phyloP scores from a whole-genome alignment of 2,888 invertebrate genomes.

The Rhamnusium bicolor region DNA sequence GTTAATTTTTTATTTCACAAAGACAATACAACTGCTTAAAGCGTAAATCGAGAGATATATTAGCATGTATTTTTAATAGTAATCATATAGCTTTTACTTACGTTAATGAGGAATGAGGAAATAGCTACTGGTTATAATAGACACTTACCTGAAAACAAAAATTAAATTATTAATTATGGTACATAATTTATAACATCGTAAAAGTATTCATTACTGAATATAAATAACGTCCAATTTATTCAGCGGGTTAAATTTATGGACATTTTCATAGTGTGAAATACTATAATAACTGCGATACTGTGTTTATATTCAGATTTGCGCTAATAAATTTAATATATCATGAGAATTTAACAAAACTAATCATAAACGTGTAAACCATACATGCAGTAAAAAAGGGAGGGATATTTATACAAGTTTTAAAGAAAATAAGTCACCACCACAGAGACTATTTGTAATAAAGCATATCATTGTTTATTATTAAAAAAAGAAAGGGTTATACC shows the following conservation, averaged over 20 bases:
- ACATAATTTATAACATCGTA: slow-evolving; percentile 1
- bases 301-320: background rate
- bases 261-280: background rate
- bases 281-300: background rate
- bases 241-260: background rate
- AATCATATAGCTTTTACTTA: slow-evolving; percentile 12
- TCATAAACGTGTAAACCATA: too few species aligned
- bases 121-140: background rate
- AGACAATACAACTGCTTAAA: background rate
- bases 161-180: slow-evolving; percentile 9
- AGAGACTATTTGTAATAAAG: too few species aligned
- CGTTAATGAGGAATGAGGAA: slow-evolving; percentile 1
- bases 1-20: background rate
- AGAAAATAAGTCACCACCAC: too few species aligned
- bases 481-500: too few species aligned
- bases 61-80: background rate
- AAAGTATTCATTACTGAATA: background rate
- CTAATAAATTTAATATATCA: too few species aligned
- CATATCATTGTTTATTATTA: too few species aligned
- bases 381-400: too few species aligned
- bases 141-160: slow-evolving; percentile 34
- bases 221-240: background rate
- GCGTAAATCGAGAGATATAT: background rate
- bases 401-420: too few species aligned
- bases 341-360: too few species aligned